These are phyloP conservation scores for Ptycholaimellus sp. DNA, from an alignment of 2,888 invertebrate genomes.

Conservation along the genomic window DNA sequence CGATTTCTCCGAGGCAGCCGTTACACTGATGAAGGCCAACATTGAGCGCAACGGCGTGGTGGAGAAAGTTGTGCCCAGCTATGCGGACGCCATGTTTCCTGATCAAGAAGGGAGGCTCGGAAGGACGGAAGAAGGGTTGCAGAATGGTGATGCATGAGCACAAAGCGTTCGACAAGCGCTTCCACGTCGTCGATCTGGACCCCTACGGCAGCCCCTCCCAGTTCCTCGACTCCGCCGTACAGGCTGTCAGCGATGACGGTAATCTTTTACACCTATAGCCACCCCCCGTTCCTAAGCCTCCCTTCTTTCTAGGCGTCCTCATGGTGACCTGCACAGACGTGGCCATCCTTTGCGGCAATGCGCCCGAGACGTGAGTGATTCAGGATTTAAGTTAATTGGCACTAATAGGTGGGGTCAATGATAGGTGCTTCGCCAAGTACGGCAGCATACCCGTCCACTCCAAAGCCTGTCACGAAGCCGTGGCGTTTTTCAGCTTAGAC, in stretches of 20 bases:
- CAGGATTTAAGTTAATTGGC: too few relatives aligned
- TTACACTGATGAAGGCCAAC: slow-evolving; percentile 59
- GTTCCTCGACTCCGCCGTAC: slow-evolving; percentile 66
- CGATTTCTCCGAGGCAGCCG: slow-evolving; percentile 54
- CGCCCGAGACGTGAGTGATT: slow-evolving; percentile 75
- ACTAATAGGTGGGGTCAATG: too few relatives aligned
- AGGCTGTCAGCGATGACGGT: slow-evolving; percentile 29
- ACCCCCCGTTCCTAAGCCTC: background rate
- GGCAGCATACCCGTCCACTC: slow-evolving; percentile 62
- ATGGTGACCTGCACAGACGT: slow-evolving; percentile 91
- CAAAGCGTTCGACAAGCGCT: slow-evolving; percentile 41
- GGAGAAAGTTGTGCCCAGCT: slow-evolving; percentile 46
- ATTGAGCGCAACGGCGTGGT: slow-evolving; percentile 48
- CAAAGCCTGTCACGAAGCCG: slow-evolving; percentile 82
- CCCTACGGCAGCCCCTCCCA: slow-evolving; percentile 83
- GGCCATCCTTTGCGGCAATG: slow-evolving; percentile 71
- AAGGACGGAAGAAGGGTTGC: slow-evolving; percentile 16
- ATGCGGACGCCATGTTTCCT: slow-evolving; percentile 69
- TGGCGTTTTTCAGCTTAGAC: too few relatives aligned
- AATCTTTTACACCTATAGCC: background rate
- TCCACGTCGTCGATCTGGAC: slow-evolving; percentile 76
- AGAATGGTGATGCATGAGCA: slow-evolving; percentile 64
- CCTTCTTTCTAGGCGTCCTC: slow-evolving; percentile 46
- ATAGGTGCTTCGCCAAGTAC: slow-evolving; percentile 75
- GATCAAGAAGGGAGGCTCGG: slow-evolving; percentile 6